Evolutionary conservation across 2,113 vertebrate species (phyloP).

Genomic region (Anarhynchus alexandrinus): DNA sequence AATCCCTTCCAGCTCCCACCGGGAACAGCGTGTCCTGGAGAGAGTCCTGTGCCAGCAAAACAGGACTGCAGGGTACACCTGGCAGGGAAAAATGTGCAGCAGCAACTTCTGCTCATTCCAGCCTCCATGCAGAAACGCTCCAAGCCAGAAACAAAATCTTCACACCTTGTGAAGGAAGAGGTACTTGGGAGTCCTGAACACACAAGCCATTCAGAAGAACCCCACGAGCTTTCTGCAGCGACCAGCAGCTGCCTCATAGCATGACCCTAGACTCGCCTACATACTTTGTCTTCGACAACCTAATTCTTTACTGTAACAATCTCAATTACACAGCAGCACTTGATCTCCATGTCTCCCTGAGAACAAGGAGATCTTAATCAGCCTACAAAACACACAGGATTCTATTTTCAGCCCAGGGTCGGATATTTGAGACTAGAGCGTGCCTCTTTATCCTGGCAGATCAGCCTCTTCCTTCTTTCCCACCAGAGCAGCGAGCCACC

Average conservation of each 20-base stretch:
- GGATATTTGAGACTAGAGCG: background rate
- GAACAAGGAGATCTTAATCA: slow-evolving; percentile 17
- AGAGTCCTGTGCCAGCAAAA: background rate
- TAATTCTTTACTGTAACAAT: background rate
- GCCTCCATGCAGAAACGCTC: background rate
- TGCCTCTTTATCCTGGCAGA: background rate
- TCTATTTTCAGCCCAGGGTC: background rate
- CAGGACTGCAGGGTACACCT: background rate
- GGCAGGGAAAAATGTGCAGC: background rate
- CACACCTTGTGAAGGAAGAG: background rate
- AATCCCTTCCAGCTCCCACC: background rate
- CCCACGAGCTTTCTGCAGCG: background rate
- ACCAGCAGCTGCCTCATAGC: background rate
- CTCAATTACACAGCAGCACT: background rate
- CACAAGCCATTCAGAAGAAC: background rate
- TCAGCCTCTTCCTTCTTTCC: background rate
- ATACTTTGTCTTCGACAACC: background rate
- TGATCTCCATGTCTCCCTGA: background rate
- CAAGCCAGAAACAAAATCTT: background rate
- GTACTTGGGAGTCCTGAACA: background rate
- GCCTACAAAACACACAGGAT: background rate
- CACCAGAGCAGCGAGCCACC: background rate
- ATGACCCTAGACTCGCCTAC: background rate
- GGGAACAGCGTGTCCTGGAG: background rate
- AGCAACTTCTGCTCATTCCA: background rate